A percentile compares a stretch with the other conserved stretches of the same genome.
Conservation (phyloP, 2,888 invertebrate genomes). For the Thalpophila matura region DNA sequence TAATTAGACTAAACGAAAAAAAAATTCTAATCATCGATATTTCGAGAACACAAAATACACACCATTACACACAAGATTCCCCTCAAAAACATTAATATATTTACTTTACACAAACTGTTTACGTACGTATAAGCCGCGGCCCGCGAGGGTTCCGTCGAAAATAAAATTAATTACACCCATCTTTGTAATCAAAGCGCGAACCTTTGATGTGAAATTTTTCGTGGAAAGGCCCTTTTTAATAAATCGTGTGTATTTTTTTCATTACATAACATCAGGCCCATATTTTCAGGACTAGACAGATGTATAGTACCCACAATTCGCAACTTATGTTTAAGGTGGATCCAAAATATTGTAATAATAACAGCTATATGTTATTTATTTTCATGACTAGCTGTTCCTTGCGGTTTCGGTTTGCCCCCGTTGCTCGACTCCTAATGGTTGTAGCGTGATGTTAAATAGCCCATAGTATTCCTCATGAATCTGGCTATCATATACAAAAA, state of each 20-base stretch:
- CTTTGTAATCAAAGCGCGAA: conserved; percentile 54
- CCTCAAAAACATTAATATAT: conserved; percentile 18
- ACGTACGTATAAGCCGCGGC: conserved; percentile 4
- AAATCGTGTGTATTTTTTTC: conserved; percentile 19
- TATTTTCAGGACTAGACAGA: too few species aligned
- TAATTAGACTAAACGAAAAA: background rate
- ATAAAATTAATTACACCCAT: conserved; percentile 58
- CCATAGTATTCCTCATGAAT: too few species aligned
- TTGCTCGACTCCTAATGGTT: too few species aligned
- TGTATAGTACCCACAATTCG: too few species aligned
- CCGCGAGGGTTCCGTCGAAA: conserved; percentile 35
- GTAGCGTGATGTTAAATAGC: too few species aligned
- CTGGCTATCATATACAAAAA: too few species aligned
- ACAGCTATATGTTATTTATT: too few species aligned
- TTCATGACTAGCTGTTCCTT: too few species aligned
- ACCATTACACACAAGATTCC: conserved; percentile 3
- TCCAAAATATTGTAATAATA: too few species aligned
- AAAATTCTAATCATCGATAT: background rate
- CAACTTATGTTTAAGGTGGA: too few species aligned
- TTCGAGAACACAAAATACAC: background rate
- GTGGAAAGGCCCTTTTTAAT: conserved; percentile 31
- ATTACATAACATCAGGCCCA: too few species aligned
- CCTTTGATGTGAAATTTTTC: conserved; percentile 58
- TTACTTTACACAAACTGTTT: conserved; percentile 24
- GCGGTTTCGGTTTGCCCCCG: too few species aligned